These are phyloP conservation scores for Saturnia pavonia DNA, from an alignment of 2,888 invertebrate genomes.

Conservation along the genomic window DNA sequence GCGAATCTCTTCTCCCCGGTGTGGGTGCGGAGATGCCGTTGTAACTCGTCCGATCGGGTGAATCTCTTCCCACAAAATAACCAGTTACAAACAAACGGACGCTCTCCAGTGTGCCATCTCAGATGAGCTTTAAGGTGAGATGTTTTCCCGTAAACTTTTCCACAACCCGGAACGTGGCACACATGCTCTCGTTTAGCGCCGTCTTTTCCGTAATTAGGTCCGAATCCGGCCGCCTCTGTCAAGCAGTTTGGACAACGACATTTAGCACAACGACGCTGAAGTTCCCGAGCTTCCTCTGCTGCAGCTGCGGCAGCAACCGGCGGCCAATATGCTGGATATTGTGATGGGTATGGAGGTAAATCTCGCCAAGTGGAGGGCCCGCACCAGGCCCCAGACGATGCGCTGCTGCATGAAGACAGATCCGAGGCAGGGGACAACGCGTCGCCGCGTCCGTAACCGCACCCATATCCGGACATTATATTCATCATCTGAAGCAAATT, in stretches of 20 bases:
- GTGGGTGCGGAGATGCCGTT: conserved; percentile 93
- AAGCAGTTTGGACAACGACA: conserved; percentile 92
- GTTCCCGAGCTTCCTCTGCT: conserved; percentile 75
- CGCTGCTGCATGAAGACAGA: conserved; percentile 72
- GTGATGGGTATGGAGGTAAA: conserved; percentile 69
- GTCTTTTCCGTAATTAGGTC: conserved; percentile 87
- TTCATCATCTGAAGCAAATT: conserved; percentile 70
- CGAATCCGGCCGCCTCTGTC: conserved; percentile 89
- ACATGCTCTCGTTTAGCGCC: conserved; percentile 91
- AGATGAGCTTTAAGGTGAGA: conserved; percentile 96
- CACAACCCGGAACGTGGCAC: conserved; percentile 94
- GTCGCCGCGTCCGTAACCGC: conserved; percentile 76
- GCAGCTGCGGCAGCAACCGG: conserved; percentile 65
- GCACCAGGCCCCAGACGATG: conserved; percentile 68
- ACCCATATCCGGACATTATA: conserved; percentile 70
- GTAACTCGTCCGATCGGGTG: conserved; percentile 95
- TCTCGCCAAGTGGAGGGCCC: conserved; percentile 68
- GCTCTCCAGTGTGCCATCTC: conserved; percentile 96
- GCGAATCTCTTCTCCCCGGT: conserved; percentile 94
- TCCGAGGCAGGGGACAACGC: conserved; percentile 75
- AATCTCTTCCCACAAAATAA: conserved; percentile 94
- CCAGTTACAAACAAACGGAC: conserved; percentile 95
- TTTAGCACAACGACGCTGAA: conserved; percentile 87
- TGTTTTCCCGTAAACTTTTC: conserved; percentile 94
- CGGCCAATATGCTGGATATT: conserved; percentile 76